Evolutionary conservation across 2,888 invertebrate genomes (phyloP).

Genomic region (Thereva nobilitata): DNA sequence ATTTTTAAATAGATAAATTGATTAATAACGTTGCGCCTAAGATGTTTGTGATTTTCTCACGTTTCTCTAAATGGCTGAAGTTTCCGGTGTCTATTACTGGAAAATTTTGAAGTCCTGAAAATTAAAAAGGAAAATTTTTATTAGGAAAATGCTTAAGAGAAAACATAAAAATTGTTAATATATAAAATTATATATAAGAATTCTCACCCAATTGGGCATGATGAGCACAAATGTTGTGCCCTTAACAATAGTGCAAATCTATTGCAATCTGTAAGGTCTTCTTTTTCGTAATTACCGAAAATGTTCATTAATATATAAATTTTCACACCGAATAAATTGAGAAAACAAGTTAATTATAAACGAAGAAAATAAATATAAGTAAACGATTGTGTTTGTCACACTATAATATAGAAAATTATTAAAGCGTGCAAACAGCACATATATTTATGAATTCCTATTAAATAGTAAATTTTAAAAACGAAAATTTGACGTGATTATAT

Average conservation of each 20-base stretch:
- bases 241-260: conserved; percentile 7
- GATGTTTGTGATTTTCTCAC: conserved; percentile 64
- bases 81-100: conserved; percentile 97
- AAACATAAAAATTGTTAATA: background rate
- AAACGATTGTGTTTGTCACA: too few species aligned
- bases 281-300: too few species aligned
- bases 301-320: too few species aligned
- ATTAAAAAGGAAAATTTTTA: conserved; percentile 44
- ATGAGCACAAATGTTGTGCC: conserved; percentile 17
- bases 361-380: too few species aligned
- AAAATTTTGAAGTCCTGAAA: conserved; percentile 90
- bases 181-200: background rate
- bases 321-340: too few species aligned
- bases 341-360: too few species aligned
- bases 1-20: conserved; percentile 12
- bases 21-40: conserved; percentile 35
- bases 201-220: conserved; percentile 12
- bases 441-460: too few species aligned
- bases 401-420: too few species aligned
- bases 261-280: too few species aligned
- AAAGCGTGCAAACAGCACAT: too few species aligned
- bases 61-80: conserved; percentile 95
- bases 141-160: background rate
- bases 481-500: too few species aligned
- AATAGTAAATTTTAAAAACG: too few species aligned